Percentiles rank a stretch among this genome's conserved stretches.
Conservation (phyloP, 2,797 vertebrate genomes). For the Falco berigora region DNA sequence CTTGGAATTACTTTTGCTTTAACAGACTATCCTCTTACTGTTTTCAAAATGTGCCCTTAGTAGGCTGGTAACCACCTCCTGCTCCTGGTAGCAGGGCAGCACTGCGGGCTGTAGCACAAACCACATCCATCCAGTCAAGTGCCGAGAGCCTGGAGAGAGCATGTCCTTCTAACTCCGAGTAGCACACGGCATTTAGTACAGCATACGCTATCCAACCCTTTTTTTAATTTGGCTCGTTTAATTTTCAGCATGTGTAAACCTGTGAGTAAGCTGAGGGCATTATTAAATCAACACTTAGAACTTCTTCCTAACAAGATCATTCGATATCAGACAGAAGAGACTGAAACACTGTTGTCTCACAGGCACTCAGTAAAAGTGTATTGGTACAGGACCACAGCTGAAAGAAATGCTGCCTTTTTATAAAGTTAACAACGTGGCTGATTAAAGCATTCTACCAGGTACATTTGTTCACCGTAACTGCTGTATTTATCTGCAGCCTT, state of each 20-base stretch:
- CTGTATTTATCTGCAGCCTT: not conserved
- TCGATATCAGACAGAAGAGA: not conserved
- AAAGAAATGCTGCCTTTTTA: not conserved
- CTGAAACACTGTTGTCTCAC: not conserved
- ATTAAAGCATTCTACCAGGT: not conserved
- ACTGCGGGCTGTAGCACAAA: not conserved
- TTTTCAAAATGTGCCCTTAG: not conserved
- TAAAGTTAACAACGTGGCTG: not conserved
- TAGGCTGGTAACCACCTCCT: not conserved
- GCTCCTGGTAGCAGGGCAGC: not conserved
- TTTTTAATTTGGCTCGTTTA: not conserved
- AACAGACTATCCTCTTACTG: not conserved
- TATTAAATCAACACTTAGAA: not conserved
- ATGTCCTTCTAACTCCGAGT: not conserved
- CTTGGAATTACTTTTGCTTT: not conserved
- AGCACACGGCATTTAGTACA: rapidly evolving
- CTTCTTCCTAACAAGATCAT: not conserved
- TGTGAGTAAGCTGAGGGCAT: not conserved
- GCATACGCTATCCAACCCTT: not conserved
- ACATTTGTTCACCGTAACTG: rapidly evolving
- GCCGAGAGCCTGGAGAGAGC: not conserved
- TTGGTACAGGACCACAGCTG: not conserved
- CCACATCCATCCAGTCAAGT: not conserved
- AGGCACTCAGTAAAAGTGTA: not conserved
- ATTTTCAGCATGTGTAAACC: not conserved